These are phyloP conservation scores for Trichacis sp. DNA, from an alignment of 2,888 invertebrate genomes.

Conservation along the genomic window DNA sequence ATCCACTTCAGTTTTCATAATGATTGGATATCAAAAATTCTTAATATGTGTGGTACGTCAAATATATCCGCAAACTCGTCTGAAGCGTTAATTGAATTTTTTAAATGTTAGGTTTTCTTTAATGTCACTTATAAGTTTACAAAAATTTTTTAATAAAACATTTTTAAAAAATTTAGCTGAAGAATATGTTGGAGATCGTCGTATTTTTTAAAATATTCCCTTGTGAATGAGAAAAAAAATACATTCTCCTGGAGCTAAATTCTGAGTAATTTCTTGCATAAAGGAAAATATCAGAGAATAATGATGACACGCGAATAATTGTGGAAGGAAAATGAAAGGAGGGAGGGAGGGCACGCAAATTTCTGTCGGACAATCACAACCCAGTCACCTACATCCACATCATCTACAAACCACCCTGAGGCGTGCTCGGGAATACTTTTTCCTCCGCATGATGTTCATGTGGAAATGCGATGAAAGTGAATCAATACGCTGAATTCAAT, in stretches of 20 bases:
- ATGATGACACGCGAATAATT: neutral
- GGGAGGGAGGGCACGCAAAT: constrained; percentile 13
- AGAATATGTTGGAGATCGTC: too few relatives aligned
- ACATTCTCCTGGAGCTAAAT: constrained; percentile 13
- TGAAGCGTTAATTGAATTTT: too few relatives aligned
- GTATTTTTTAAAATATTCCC: too few relatives aligned
- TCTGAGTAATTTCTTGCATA: constrained; percentile 8
- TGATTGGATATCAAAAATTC: too few relatives aligned
- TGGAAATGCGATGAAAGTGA: constrained; percentile 39
- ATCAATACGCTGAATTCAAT: constrained; percentile 47
- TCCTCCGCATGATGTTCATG: constrained; percentile 22
- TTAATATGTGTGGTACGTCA: too few relatives aligned
- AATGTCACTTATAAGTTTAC: too few relatives aligned
- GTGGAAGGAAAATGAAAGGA: neutral
- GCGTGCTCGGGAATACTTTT: constrained; percentile 21
- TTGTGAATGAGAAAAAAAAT: constrained; percentile 13
- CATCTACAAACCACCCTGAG: constrained; percentile 26
- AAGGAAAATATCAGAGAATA: too few relatives aligned
- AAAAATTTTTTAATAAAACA: too few relatives aligned
- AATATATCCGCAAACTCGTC: too few relatives aligned
- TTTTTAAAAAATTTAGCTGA: too few relatives aligned
- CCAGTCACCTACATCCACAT: constrained; percentile 31
- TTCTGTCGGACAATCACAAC: constrained; percentile 17
- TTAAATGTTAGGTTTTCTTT: too few relatives aligned
- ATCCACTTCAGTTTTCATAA: too few relatives aligned